Base-by-base conservation (phyloP, 2,113 vertebrate species). In the Numida meleagris region DNA sequence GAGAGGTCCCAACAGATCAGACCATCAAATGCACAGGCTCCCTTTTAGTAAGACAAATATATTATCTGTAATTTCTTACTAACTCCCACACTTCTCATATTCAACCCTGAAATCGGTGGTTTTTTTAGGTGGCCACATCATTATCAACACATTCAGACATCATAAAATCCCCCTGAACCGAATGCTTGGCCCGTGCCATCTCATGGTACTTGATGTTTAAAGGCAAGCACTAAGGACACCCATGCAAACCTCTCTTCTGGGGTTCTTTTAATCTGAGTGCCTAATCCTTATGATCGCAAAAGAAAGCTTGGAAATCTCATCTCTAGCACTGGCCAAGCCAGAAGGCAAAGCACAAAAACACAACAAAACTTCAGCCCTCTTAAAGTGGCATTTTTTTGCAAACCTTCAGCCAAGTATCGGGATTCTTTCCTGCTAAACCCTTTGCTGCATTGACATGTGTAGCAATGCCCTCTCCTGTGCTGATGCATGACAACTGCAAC, bases 331-430 rank as follows among this genome's bases (percentile, higher is more conserved):
- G 16, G 17, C 27, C 17, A 14, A 50, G 70, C 29, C 18, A 9
- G 42, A 77, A 74, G 14, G 27, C 50, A 74, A 70, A 90, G 9
- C 61, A 62, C 8, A 42, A 82, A 29, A 7, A 62, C 4, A 4
- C 3, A 40, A 50, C 45, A 51, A 76, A 59, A 19, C 2, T 27
- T 48, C 21, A 74, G 33, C 17, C 29, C 19, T 11, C 24, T 50
- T 16, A 10, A 71, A 91, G 42, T 2, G 0, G 0, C 19, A 2
- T 8, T 84, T 82, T 31, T 21, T 59, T 51, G 29, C 62, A 42
- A 62, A 31, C 20, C 23, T 61, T 23, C 67, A 33, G 57, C 42
- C 78, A 81, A 2, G 8, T 13, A 5, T 11, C 9, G 7, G 31
- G 36, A 67, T 31, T 19, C 16, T 10, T 5, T 40, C 42, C 40